phyloP scores from a whole-genome alignment of 2,888 invertebrate genomes.

The Myopa tessellatipennis region DNA sequence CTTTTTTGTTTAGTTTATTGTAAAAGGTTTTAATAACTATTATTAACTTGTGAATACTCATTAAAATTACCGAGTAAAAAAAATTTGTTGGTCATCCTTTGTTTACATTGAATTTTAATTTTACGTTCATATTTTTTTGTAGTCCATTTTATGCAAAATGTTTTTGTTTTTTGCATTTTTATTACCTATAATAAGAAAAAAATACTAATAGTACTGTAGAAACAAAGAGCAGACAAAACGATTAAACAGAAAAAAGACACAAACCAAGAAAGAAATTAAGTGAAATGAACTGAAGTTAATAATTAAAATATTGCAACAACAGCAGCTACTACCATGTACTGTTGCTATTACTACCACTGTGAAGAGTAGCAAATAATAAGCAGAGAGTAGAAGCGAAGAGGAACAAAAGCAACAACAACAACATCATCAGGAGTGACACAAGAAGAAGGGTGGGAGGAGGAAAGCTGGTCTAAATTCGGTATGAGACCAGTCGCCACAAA shows the following conservation, averaged over 20 bases:
- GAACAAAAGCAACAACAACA: constrained; percentile 39
- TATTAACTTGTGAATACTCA: too few relatives aligned
- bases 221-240: too few relatives aligned
- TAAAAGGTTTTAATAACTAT: too few relatives aligned
- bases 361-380: not conserved
- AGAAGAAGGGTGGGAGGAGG: not conserved
- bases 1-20: too few relatives aligned
- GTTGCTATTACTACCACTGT: not conserved
- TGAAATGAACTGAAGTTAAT: not conserved
- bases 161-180: too few relatives aligned
- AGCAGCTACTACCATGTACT: not conserved
- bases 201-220: too few relatives aligned
- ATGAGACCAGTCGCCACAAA: not conserved
- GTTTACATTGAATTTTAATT: too few relatives aligned
- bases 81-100: too few relatives aligned
- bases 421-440: constrained; percentile 11
- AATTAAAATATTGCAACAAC: not conserved
- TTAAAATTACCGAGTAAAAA: too few relatives aligned
- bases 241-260: not conserved
- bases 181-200: too few relatives aligned
- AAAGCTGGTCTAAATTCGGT: not conserved
- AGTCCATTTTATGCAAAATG: too few relatives aligned
- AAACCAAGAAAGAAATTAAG: not conserved
- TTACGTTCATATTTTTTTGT: too few relatives aligned
- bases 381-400: constrained; percentile 20